phyloP scores from a whole-genome alignment of 2,797 vertebrate genomes.

The Perodicticus potto region DNA sequence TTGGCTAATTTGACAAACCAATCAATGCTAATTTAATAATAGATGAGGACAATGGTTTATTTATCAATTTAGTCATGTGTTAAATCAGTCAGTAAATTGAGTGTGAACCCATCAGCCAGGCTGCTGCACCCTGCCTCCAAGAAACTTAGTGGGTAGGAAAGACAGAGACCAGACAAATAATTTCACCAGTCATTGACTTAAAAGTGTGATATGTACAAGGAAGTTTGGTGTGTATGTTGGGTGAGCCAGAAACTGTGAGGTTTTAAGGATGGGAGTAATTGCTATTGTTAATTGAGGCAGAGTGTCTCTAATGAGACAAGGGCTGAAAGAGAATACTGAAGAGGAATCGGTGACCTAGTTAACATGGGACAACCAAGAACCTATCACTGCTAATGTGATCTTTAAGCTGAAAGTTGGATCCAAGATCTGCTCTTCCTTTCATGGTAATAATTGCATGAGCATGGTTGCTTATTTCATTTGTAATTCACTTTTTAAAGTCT shows the following conservation, averaged over 20 bases:
- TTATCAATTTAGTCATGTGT: slow-evolving; percentile 20
- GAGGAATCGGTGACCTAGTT: background rate
- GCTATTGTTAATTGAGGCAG: background rate
- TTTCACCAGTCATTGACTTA: slow-evolving; percentile 19
- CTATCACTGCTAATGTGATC: background rate
- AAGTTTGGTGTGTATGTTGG: background rate
- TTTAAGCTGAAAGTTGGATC: background rate
- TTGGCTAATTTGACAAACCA: slow-evolving; percentile 29
- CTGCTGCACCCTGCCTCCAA: background rate
- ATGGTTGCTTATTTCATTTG: background rate
- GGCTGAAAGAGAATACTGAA: background rate
- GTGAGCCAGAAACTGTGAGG: background rate
- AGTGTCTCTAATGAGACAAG: background rate
- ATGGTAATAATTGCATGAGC: background rate
- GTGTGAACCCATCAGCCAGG: slow-evolving; percentile 28
- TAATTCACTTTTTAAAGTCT: background rate
- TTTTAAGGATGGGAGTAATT: background rate
- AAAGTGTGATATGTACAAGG: background rate
- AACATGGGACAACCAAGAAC: background rate
- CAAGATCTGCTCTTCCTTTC: background rate
- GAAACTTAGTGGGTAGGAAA: background rate
- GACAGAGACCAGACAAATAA: background rate
- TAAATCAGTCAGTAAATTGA: slow-evolving; percentile 55
- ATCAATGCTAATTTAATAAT: slow-evolving; percentile 58
- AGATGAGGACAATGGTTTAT: slow-evolving; percentile 12